Evolutionary conservation across 2,888 invertebrate genomes (phyloP), one percentile per base, ranked within the genome.

Genomic region (Tachina lurida): DNA sequence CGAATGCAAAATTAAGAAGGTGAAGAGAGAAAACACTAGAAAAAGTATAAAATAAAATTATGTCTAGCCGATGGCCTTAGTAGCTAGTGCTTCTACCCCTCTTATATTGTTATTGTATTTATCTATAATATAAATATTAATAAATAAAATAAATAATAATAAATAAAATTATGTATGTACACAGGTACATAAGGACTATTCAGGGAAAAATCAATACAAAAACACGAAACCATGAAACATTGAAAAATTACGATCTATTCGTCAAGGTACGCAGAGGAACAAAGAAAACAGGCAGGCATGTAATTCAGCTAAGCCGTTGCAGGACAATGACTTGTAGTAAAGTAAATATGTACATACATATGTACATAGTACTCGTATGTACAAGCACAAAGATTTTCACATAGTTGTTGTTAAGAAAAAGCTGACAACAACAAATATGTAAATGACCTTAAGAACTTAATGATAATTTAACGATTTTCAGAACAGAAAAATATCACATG

Each of bases 1-100:
- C 63, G 39, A 84, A 58, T 84, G 65, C 76, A 73, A 80, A 80
- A 84, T 76, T 76, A 65, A 76, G 73, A 76, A 56, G 71, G 52
- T 12, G 62, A 43, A 65, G 70, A 70, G 56, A 19, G 19, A 80
- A 73, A 74, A 56, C 47, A 62, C 9, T n/a, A 41, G n/a, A 68
- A 15, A 41, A 12, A 19, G 12, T 10, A 47, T 41, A 45, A 45
- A 10, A 49, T 41, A 63, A 56, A 54, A n/a, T 10, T 47, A 70
- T 9, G 43, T 39, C n/a, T n/a, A n/a, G n/a, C n/a, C n/a, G n/a
- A n/a, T n/a, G n/a, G n/a, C n/a, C n/a, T n/a, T n/a, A n/a, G n/a
- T n/a, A n/a, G n/a, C n/a, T n/a, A n/a, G n/a, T n/a, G n/a, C n/a
- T n/a, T n/a, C n/a, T n/a, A n/a, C n/a, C n/a, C n/a, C n/a, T n/a